A percentile compares a stretch with the other conserved stretches of the same genome.
phyloP scores from a whole-genome alignment of 2,797 vertebrate genomes.

The Simalia tracyae region DNA sequence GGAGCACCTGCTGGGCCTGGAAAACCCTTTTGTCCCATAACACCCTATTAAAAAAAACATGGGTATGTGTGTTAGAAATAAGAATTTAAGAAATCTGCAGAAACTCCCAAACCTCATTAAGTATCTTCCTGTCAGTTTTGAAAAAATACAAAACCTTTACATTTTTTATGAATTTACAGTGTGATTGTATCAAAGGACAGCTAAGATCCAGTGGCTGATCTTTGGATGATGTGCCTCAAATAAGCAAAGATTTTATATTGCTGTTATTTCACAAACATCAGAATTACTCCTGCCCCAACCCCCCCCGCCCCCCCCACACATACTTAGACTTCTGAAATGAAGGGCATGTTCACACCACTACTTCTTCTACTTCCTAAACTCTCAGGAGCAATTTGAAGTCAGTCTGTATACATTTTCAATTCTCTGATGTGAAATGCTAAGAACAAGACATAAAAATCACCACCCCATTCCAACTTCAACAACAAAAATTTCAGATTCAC shows the following conservation, averaged over 20 bases:
- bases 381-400: too few relatives aligned
- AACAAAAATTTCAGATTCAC: too few relatives aligned
- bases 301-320: not conserved
- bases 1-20: constrained; percentile 75
- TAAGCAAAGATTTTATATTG: not conserved
- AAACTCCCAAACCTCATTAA: not conserved
- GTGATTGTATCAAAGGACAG: not conserved
- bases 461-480: too few relatives aligned
- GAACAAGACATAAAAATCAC: too few relatives aligned
- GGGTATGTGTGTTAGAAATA: not conserved
- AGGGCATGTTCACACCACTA: too few relatives aligned
- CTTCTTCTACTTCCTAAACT: too few relatives aligned
- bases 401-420: too few relatives aligned
- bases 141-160: not conserved
- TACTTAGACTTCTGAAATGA: not conserved
- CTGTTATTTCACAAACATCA: not conserved
- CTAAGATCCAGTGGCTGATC: not conserved
- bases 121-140: not conserved
- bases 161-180: not conserved
- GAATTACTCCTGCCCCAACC: not conserved
- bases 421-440: too few relatives aligned
- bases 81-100: not conserved
- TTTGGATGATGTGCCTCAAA: not conserved
- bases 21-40: constrained; percentile 74
- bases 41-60: constrained; percentile 73